Evolutionary conservation across 2,888 invertebrate species (phyloP).

Genomic region (Parelbella ahira): DNA sequence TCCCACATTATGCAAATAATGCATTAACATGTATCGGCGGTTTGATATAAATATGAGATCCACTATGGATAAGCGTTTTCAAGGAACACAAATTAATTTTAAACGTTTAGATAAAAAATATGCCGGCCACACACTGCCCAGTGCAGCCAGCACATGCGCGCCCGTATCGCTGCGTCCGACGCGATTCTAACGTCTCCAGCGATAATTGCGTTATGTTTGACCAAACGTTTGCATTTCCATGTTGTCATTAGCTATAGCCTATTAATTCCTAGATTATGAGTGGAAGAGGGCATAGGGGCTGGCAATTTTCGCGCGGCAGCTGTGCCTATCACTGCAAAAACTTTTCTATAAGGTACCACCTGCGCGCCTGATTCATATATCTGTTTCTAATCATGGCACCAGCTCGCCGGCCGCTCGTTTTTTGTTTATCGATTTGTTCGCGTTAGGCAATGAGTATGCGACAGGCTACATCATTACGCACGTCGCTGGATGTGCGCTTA

Average conservation of each 20-base stretch:
- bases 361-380: constrained; percentile 54
- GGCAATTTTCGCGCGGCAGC: constrained; percentile 72
- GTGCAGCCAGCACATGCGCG: constrained; percentile 49
- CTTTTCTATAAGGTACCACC: constrained; percentile 69
- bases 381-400: constrained; percentile 38
- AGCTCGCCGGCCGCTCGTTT: constrained; percentile 24
- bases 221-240: constrained; percentile 70
- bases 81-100: constrained; percentile 34
- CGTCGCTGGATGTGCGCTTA: too few relatives aligned
- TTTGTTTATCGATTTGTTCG: constrained; percentile 23
- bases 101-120: constrained; percentile 19
- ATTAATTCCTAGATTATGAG: constrained; percentile 77
- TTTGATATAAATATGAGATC: constrained; percentile 13
- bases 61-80: constrained; percentile 11
- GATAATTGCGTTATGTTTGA: constrained; percentile 59
- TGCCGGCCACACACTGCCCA: constrained; percentile 15
- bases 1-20: constrained; percentile 8
- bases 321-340: constrained; percentile 73
- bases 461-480: constrained; percentile 19
- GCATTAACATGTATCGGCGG: constrained; percentile 1
- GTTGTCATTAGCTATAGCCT: constrained; percentile 74
- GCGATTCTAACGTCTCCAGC: constrained; percentile 60
- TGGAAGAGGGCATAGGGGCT: constrained; percentile 68
- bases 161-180: constrained; percentile 60
- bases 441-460: constrained; percentile 12